Base-by-base conservation (phyloP, 2,113 vertebrate species). In the Pterophyllum scalare region DNA sequence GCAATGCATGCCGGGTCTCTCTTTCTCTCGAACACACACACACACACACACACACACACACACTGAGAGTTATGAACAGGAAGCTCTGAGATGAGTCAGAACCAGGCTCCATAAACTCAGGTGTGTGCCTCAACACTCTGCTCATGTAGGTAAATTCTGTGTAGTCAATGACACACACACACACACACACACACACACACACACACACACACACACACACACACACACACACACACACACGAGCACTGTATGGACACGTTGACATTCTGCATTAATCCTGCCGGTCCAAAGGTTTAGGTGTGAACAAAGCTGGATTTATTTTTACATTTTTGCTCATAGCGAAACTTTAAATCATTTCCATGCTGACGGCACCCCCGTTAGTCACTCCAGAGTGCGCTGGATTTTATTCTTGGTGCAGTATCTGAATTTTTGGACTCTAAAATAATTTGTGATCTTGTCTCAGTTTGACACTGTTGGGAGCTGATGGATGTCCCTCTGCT, bases 51-150 rank as follows among this genome's bases (percentile, higher is more conserved):
- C 83, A 33, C 87, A 54, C 79, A 28, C 75, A 58, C 22, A 17
- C 59, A 77, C 35, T 31, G 70, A 56, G 20, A 26, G 20, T 60
- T 56, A 59, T 57, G 58, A 67, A 35, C 57, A 54, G 20, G 31
- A 80, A 60, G 82, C 75, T 86, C 3, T 2, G 83, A 75, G 88
- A 90, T 91, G 88, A 91, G 88, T 93, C 91, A 93, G 82, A 93
- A 82, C 72, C 75, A 46, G 75, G 81, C 49, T 81, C 20, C n/a
- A 80, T 83, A 77, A 86, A 84, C 85, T 80, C 92, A 91, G 90
- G 92, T 93, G 89, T 92, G 83, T 86, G 35, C 9, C 13, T 82
- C 65, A 75, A 83, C n/a, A 24, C 78, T 77, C 40, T 2, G 43
- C 83, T 90, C 90, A 89, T 91, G 82, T 83, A 87, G 88, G 84